These are phyloP conservation scores for Leptinotarsa lineolata DNA, from an alignment of 1,140 invertebrate species.

Conservation along the genomic window DNA sequence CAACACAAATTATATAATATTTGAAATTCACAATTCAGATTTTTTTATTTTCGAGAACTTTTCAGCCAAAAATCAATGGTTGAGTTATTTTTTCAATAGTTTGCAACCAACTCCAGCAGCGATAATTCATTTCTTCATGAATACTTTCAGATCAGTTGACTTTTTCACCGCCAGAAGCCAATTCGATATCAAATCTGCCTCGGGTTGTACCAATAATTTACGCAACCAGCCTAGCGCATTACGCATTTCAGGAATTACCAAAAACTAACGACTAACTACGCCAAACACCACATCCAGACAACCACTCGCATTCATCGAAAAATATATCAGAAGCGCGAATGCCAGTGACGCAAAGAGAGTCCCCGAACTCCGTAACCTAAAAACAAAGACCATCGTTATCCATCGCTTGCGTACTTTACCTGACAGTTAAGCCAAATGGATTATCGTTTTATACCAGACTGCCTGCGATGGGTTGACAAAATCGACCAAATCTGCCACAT, in stretches of 20 bases:
- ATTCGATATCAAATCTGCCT: not conserved
- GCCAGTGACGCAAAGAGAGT: constrained; percentile 42
- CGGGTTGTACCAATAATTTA: not conserved
- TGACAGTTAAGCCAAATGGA: constrained; percentile 46
- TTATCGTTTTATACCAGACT: constrained; percentile 40
- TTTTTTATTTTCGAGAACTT: no score
- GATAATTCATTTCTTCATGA: not conserved
- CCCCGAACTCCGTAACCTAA: constrained; percentile 50
- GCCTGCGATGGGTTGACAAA: constrained; percentile 40
- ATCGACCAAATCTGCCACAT: constrained; percentile 46
- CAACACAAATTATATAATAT: not conserved
- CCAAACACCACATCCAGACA: not conserved
- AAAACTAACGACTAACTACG: not conserved
- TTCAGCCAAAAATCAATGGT: no score
- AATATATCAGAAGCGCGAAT: not conserved
- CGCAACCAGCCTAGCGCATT: not conserved
- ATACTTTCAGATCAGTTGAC: no score
- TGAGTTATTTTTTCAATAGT: not conserved
- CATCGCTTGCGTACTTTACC: constrained; percentile 52
- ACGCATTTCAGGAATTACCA: not conserved
- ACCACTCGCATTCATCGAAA: not conserved
- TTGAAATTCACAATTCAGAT: not conserved
- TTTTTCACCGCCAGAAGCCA: no score
- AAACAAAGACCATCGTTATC: constrained; percentile 48
- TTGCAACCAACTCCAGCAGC: not conserved